These are phyloP conservation scores for Hydropotes inermis DNA, from an alignment of 2,113 vertebrate genomes.

Conservation along the genomic window DNA sequence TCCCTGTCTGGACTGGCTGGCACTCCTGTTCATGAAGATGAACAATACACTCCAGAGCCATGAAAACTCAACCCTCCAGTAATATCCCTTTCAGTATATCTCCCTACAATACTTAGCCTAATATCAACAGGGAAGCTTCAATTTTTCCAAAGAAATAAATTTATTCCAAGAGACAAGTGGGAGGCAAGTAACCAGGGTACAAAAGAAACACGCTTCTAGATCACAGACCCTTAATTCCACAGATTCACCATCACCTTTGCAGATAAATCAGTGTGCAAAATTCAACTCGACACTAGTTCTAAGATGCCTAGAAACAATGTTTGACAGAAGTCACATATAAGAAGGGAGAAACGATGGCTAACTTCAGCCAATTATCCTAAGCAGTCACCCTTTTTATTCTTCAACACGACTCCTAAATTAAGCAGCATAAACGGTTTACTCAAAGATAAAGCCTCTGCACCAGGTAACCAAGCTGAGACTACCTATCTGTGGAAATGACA, in stretches of 20 bases:
- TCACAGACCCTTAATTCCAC: not conserved
- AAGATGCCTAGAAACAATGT: not conserved
- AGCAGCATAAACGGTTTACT: slow-evolving; percentile 16
- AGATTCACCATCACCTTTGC: not conserved
- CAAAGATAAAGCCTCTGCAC: not conserved
- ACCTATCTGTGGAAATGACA: not conserved
- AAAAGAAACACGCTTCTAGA: not conserved
- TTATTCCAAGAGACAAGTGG: not conserved
- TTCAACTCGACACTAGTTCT: not conserved
- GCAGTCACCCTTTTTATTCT: not conserved
- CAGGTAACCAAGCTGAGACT: not conserved
- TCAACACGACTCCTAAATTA: not conserved
- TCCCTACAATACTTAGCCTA: not conserved
- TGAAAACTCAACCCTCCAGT: not conserved
- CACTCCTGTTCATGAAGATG: not conserved
- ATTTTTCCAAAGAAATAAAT: not conserved
- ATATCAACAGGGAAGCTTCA: not conserved
- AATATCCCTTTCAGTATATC: not conserved
- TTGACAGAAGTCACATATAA: not conserved
- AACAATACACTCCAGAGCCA: not conserved
- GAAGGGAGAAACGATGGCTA: not conserved
- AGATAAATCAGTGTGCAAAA: not conserved
- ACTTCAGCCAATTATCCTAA: not conserved
- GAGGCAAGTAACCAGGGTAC: not conserved
- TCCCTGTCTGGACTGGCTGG: not conserved